Base-by-base conservation (phyloP, 2,797 vertebrate species). In the Mallotus villosus region DNA sequence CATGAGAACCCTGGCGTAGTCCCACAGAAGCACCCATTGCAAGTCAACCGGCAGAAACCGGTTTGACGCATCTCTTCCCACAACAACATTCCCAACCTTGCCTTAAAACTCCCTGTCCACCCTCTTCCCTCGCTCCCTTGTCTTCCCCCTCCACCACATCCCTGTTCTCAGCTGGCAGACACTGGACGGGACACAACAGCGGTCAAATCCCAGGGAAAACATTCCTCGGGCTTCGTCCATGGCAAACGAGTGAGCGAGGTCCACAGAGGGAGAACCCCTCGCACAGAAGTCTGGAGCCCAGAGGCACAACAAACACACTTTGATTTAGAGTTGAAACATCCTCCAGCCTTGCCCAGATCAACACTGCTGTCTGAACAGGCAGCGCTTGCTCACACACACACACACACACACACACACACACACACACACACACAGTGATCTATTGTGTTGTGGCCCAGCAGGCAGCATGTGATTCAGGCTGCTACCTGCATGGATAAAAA, bases 401-500 rank as follows among this genome's bases (percentile, higher is more conserved):
- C 76, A 76, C 78, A 81, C 74, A 79, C 77, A 86, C 79, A 89
- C 85, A 88, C 77, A 49, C 73, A 11, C 53, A 46, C 74, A 74
- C 76, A 76, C 78, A 81, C 74, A 79, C 77, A 86, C 79, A 89
- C 85, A 88, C 77, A 49, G 74, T 2, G 29, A 12, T 51, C 86
- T 73, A 91, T 90, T 91, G 91, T 92, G 83, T 88, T 84, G 8
- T 80, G 73, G 80, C 88, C 77, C 90, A 88, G 91, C 89, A 86
- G 87, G 89, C 65, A 0, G 82, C 89, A 91, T 91, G 89, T 92
- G 91, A 91, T 78, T 81, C 46, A 27, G 81, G 83, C 76, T 81
- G 89, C 85, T 92, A 91, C 91, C 92, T 93, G 87, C 79, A 80
- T 83, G 84, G 89, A 17, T 68, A 90, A 81, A 90, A 93, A 91